These are phyloP conservation scores for Gymnothorax javanicus DNA, from an alignment of 2,797 vertebrate species.

Conservation along the genomic window DNA sequence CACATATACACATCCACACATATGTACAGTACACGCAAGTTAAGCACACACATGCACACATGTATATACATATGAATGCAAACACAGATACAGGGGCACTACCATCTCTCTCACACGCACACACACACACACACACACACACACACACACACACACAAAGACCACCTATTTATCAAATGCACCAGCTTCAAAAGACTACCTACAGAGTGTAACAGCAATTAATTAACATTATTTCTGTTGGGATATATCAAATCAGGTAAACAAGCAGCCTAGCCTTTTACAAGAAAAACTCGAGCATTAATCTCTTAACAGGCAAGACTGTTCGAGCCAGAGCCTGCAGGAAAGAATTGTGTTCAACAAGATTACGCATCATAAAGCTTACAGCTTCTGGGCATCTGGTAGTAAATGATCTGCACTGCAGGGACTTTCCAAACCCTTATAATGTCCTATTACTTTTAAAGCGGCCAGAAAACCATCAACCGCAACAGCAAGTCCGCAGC, in stretches of 20 bases:
- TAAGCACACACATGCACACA: too few relatives aligned
- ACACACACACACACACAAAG: background rate
- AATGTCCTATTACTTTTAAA: background rate
- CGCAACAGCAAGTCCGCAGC: background rate
- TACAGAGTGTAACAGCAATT: background rate
- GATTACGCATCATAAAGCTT: background rate
- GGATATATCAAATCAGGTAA: background rate
- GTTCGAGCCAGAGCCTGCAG: background rate
- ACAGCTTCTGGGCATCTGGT: background rate
- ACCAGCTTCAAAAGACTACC: background rate
- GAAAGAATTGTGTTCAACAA: constrained; percentile 4
- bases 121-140: too few relatives aligned
- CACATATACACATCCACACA: background rate
- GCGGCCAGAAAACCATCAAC: background rate
- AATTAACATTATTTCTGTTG: background rate
- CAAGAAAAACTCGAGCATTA: background rate
- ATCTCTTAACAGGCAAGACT: constrained; percentile 2
- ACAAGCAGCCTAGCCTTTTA: background rate
- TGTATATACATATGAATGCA: background rate
- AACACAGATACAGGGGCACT: background rate
- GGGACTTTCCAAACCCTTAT: background rate
- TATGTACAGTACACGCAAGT: too few relatives aligned
- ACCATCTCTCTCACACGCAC: background rate
- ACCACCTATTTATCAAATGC: background rate
- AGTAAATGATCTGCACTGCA: background rate